Percentiles rank a stretch among this genome's conserved stretches.
Conservation (phyloP, 2,797 vertebrate genomes). For the Loriculus beryllinus region DNA sequence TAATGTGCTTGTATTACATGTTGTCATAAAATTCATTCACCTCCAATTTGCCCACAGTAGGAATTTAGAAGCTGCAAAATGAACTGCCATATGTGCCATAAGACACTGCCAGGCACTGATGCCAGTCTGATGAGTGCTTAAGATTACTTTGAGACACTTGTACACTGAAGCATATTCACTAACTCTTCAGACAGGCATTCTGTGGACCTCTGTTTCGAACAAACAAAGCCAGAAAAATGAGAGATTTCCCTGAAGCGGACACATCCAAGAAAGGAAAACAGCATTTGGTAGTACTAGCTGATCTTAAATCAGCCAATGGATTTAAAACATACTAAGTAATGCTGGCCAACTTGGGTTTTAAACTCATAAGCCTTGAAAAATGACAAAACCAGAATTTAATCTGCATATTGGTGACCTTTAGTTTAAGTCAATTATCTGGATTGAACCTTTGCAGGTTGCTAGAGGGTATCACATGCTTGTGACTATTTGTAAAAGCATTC, state of each 20-base stretch:
- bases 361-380: not conserved
- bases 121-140: not conserved
- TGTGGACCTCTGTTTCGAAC: not conserved
- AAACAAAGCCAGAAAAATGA: not conserved
- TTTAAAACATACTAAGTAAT: conserved; percentile 17
- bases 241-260: not conserved
- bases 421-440: not conserved
- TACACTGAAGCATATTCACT: not conserved
- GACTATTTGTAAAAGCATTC: not conserved
- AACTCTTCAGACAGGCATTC: not conserved
- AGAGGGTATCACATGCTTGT: not conserved
- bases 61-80: not conserved
- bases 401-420: not conserved
- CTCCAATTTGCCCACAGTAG: not conserved
- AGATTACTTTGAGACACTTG: not conserved
- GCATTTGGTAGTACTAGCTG: conserved; percentile 11
- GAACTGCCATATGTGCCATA: not conserved
- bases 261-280: conserved; percentile 10
- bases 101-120: not conserved
- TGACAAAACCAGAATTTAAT: not conserved
- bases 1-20: not conserved
- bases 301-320: conserved; percentile 10
- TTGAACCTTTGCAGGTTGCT: not conserved
- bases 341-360: not conserved
- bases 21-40: not conserved